phyloP scores from a whole-genome alignment of 2,113 vertebrate genomes.

The Euleptes europaea region DNA sequence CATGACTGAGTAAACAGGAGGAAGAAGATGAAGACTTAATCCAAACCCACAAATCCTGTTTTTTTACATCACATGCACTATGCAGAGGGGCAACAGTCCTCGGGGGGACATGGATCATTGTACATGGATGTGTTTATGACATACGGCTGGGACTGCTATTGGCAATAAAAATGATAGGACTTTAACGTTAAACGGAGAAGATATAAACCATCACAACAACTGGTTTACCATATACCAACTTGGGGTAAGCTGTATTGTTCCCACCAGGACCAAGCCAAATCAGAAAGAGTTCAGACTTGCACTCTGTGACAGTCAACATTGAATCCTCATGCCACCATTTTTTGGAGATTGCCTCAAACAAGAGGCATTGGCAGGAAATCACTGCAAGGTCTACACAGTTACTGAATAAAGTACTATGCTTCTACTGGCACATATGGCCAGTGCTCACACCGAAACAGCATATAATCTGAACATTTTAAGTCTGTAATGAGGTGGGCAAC shows the following conservation, averaged over 20 bases:
- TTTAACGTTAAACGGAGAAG: background rate
- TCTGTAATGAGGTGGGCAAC: too few relatives aligned
- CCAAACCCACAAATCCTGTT: background rate
- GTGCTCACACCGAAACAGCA: slow-evolving; percentile 4
- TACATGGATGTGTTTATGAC: background rate
- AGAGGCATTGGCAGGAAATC: background rate
- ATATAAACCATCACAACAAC: background rate
- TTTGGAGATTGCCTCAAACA: background rate
- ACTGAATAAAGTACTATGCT: background rate
- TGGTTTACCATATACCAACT: background rate
- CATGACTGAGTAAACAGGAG: background rate
- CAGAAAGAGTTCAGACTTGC: background rate
- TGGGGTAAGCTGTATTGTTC: background rate
- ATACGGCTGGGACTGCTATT: background rate
- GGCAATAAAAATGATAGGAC: background rate
- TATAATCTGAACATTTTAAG: background rate
- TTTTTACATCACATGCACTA: background rate
- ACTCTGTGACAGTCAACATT: background rate
- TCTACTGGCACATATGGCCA: background rate
- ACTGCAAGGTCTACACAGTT: background rate
- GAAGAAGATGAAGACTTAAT: fast-evolving
- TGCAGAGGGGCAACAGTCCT: background rate
- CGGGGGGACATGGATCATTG: too few relatives aligned
- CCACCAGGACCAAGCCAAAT: background rate
- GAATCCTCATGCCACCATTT: background rate